phyloP scores from a whole-genome alignment of 2,797 vertebrate genomes.

The Enteromius paludinosus region DNA sequence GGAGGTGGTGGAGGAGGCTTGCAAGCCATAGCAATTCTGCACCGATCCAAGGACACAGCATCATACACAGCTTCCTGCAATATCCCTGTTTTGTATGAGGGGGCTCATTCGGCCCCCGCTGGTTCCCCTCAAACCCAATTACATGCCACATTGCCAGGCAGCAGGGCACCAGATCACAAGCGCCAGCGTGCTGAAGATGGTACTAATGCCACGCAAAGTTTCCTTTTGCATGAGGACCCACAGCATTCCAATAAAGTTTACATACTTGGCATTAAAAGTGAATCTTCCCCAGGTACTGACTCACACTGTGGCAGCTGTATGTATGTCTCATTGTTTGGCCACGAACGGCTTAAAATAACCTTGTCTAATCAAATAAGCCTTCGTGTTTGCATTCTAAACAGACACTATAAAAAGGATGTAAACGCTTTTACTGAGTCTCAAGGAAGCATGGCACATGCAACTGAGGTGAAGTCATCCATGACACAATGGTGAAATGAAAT shows the following conservation, averaged over 20 bases:
- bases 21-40: slow-evolving; percentile 22
- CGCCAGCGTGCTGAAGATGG: slow-evolving; percentile 39
- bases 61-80: slow-evolving; percentile 22
- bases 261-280: background rate
- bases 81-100: slow-evolving; percentile 44
- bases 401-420: background rate
- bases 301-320: background rate
- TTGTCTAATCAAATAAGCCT: background rate
- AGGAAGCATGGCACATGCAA: background rate
- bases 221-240: slow-evolving; percentile 32
- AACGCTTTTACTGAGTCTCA: background rate
- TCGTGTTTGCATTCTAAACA: background rate
- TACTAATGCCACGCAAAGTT: slow-evolving; percentile 35
- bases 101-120: slow-evolving; percentile 26
- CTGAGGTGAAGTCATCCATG: background rate
- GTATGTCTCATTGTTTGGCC: background rate
- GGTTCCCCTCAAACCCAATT: slow-evolving; percentile 56
- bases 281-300: background rate
- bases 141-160: slow-evolving; percentile 58
- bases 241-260: slow-evolving; percentile 15
- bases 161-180: slow-evolving; percentile 49
- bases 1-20: slow-evolving; percentile 27
- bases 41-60: slow-evolving; percentile 40
- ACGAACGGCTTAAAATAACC: background rate
- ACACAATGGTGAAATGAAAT: background rate